These are phyloP conservation scores for Apamea crenata DNA, from an alignment of 2,888 invertebrate species.

Conservation along the genomic window DNA sequence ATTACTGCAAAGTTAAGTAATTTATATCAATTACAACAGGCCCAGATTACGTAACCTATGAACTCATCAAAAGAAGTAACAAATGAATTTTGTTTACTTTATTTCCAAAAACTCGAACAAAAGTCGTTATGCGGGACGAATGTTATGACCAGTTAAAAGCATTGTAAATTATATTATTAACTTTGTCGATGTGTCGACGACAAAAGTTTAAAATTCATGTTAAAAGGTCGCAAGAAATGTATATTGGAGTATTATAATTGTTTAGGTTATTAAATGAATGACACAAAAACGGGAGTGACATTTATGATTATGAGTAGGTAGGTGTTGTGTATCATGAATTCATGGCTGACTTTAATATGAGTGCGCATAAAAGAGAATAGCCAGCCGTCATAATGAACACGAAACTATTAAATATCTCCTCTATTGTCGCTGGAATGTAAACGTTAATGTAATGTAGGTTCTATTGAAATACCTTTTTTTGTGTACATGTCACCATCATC, in stretches of 20 bases:
- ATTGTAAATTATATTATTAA: slow-evolving; percentile 69
- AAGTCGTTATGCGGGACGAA: slow-evolving; percentile 66
- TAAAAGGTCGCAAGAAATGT: slow-evolving; percentile 50
- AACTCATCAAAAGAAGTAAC: slow-evolving; percentile 6
- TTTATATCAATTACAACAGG: slow-evolving; percentile 22
- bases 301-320: slow-evolving; percentile 40
- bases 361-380: slow-evolving; percentile 53
- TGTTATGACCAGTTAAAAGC: slow-evolving; percentile 69
- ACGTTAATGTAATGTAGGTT: slow-evolving; percentile 7
- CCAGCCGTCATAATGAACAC: slow-evolving; percentile 32
- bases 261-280: slow-evolving; percentile 42
- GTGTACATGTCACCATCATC: too few species aligned
- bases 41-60: slow-evolving; percentile 13
- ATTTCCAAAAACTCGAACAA: slow-evolving; percentile 59
- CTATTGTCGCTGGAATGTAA: slow-evolving; percentile 37
- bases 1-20: slow-evolving; percentile 16
- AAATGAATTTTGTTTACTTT: slow-evolving; percentile 53
- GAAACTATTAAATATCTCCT: slow-evolving; percentile 39
- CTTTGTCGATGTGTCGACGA: slow-evolving; percentile 61
- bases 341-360: slow-evolving; percentile 47
- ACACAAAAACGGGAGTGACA: slow-evolving; percentile 34
- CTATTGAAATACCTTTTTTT: neutral
- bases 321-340: slow-evolving; percentile 41
- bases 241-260: slow-evolving; percentile 38
- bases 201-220: slow-evolving; percentile 61